These are phyloP conservation scores for Nasonia longicornis DNA, from an alignment of 1,140 invertebrate species.

Conservation along the genomic window DNA sequence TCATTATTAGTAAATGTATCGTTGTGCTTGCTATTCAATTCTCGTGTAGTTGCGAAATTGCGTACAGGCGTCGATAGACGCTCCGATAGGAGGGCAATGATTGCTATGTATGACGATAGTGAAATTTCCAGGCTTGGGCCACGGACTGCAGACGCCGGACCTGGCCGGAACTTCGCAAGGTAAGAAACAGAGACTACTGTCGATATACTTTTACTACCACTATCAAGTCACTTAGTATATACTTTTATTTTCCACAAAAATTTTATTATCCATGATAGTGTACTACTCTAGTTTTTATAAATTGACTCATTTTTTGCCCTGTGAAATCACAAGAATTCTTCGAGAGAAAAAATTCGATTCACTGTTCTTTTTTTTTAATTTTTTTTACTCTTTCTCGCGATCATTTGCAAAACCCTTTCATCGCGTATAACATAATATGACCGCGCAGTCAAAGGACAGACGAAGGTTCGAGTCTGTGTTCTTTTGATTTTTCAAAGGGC, in stretches of 20 bases:
- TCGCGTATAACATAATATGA: slow-evolving; percentile 8
- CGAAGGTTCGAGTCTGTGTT: slow-evolving; percentile 49
- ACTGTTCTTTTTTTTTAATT: background rate
- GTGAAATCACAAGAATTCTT: slow-evolving; percentile 59
- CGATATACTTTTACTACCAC: background rate
- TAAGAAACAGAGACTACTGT: slow-evolving; percentile 71
- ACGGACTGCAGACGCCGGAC: slow-evolving; percentile 76
- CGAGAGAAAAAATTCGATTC: slow-evolving; percentile 9
- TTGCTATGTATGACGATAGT: slow-evolving; percentile 67
- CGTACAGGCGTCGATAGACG: slow-evolving; percentile 62
- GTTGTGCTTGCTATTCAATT: slow-evolving; percentile 45
- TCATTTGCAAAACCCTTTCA: slow-evolving; percentile 12
- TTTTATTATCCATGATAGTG: background rate
- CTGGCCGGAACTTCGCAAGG: slow-evolving; percentile 87
- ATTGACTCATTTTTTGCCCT: slow-evolving; percentile 50
- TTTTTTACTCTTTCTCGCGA: slow-evolving; percentile 6
- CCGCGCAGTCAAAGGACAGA: slow-evolving; percentile 44
- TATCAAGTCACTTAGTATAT: slow-evolving; percentile 24
- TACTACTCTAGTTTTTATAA: slow-evolving; percentile 16
- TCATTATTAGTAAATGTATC: background rate
- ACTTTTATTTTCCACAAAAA: slow-evolving; percentile 27
- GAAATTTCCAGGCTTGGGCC: slow-evolving; percentile 75
- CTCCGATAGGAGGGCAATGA: slow-evolving; percentile 45
- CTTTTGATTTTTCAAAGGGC: slow-evolving; percentile 61
- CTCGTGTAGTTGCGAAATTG: slow-evolving; percentile 62